phyloP scores from a whole-genome alignment of 1,140 invertebrate genomes.

The Phenacoccus solenopsis region DNA sequence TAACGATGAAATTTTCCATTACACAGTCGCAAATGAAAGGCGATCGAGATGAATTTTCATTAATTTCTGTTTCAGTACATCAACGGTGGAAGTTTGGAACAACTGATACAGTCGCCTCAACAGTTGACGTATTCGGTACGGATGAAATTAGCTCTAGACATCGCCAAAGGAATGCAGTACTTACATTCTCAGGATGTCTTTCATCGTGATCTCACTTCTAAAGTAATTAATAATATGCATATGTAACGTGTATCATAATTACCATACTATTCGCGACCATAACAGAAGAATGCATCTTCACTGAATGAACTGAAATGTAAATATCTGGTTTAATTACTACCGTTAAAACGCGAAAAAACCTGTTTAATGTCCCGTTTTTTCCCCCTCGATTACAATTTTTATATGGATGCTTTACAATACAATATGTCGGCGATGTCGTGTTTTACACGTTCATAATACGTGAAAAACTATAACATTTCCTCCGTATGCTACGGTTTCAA shows the following conservation, averaged over 20 bases:
- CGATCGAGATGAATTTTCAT: not conserved
- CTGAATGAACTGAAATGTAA: not conserved
- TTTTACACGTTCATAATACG: not conserved
- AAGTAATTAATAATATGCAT: constrained; percentile 41
- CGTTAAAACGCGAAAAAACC: not conserved
- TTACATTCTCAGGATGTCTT: constrained; percentile 82
- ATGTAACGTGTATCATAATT: not conserved
- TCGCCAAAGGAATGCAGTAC: constrained; percentile 80
- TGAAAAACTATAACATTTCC: no score
- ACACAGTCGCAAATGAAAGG: no score
- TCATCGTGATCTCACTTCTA: constrained; percentile 90
- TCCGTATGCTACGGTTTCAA: not conserved
- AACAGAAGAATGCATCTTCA: not conserved
- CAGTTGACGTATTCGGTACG: constrained; percentile 66
- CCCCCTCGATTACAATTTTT: not conserved
- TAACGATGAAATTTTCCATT: not conserved
- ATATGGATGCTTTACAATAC: not conserved
- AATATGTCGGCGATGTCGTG: no score
- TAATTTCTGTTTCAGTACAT: constrained; percentile 49
- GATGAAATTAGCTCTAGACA: constrained; percentile 72
- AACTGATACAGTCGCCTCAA: constrained; percentile 57
- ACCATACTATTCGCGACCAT: no score
- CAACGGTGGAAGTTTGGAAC: constrained; percentile 84
- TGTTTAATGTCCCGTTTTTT: not conserved
- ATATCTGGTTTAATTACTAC: not conserved